Percentiles rank a stretch among this genome's conserved stretches.
These are phyloP conservation scores for Dryococelus australis DNA, from an alignment of 2,888 invertebrate genomes.

Conservation along the genomic window DNA sequence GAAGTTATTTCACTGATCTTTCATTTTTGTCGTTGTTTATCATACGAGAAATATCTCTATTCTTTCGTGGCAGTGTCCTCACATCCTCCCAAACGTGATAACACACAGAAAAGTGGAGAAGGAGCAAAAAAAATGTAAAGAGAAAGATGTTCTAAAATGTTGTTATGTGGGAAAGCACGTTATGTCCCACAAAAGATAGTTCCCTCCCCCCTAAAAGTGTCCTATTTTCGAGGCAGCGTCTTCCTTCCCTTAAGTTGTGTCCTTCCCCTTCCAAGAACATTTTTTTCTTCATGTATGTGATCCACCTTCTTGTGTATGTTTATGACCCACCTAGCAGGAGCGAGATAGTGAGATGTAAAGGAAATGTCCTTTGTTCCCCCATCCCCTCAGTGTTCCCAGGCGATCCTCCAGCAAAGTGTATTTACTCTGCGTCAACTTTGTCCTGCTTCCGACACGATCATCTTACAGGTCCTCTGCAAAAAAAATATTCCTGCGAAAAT, in stretches of 20 bases:
- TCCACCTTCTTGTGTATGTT: neutral
- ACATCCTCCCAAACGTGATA: no score
- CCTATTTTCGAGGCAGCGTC: slow-evolving; percentile 1
- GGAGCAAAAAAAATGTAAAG: neutral
- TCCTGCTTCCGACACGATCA: neutral
- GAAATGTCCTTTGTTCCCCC: neutral
- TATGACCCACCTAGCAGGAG: neutral
- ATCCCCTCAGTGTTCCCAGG: neutral
- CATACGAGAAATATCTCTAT: no score
- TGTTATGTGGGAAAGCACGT: slow-evolving; percentile 3
- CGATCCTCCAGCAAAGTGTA: neutral
- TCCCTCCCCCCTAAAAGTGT: neutral
- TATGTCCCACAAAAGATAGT: neutral
- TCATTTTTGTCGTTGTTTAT: no score
- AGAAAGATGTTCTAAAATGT: neutral
- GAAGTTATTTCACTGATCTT: no score
- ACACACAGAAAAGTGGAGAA: no score
- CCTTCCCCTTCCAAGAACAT: neutral
- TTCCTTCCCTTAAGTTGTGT: neutral
- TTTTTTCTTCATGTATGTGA: neutral
- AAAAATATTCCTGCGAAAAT: neutral
- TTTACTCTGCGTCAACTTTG: neutral
- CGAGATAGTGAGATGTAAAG: neutral
- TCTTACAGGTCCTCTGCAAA: neutral
- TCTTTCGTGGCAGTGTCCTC: no score